Percentiles rank a stretch among this genome's conserved stretches.
These are phyloP conservation scores for Smutsia temminckii DNA, from an alignment of 2,797 vertebrate species.

Conservation along the genomic window DNA sequence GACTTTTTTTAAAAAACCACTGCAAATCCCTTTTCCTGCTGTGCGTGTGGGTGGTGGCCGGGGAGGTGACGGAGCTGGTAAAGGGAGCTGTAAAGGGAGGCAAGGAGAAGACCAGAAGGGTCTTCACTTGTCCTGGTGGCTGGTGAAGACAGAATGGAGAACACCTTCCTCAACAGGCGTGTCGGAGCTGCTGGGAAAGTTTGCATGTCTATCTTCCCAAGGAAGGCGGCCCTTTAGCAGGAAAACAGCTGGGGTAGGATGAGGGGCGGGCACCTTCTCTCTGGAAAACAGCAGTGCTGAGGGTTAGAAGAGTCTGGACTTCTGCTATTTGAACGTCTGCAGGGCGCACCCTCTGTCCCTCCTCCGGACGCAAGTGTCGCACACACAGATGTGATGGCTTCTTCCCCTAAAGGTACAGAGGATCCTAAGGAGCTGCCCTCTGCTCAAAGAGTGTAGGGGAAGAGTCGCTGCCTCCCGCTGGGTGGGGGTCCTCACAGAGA, in stretches of 20 bases:
- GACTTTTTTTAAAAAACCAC: neutral
- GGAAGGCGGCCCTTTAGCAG: neutral
- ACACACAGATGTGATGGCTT: neutral
- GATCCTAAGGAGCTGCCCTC: neutral
- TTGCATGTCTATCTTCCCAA: neutral
- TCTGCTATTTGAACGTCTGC: neutral
- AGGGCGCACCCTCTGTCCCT: neutral
- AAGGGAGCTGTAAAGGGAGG: too few species aligned
- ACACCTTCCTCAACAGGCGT: neutral
- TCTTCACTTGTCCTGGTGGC: neutral
- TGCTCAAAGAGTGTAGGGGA: neutral
- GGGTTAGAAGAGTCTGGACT: neutral
- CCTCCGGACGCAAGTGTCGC: neutral
- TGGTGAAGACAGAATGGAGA: neutral
- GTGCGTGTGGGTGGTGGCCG: fast-evolving
- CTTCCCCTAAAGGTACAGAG: neutral
- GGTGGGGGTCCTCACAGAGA: too few species aligned
- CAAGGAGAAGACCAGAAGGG: neutral
- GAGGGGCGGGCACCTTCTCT: neutral
- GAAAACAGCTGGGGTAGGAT: neutral
- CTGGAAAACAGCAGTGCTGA: neutral
- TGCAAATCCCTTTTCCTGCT: neutral
- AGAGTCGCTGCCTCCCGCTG: neutral
- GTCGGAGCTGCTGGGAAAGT: neutral
- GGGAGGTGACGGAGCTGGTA: neutral